Evolutionary conservation across 2,888 invertebrate species (phyloP), one percentile per base, ranked within the genome.

Genomic region (Trissoscelio sp.): DNA sequence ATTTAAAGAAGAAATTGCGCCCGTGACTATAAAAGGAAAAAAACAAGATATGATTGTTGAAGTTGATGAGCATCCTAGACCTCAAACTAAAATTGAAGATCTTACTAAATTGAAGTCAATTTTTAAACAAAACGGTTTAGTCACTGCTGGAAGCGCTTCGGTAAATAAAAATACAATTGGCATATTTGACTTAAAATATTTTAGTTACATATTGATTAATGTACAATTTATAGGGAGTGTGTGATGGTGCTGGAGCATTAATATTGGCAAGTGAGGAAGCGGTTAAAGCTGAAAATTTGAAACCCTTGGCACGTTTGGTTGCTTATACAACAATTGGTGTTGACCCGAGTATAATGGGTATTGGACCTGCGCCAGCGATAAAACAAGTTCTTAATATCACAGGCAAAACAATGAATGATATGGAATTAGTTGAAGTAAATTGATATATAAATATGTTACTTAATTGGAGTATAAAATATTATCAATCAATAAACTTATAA

Each of bases 341-440:
- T 51, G 99, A 99, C 87, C 99, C 99, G 46, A 95, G 95, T 89
- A 98, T 99, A 87, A 99, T 99, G 99, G 99, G 99, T 67, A 96
- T 98, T 86, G 99, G 99, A 0, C 99, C 99, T 2, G 98, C 97
- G 16, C 96, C 98, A 0, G 98, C 99, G 16, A 99, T 99, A 64
- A 94, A 95, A 88, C 96, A 96, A 89, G 93, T 99, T 18, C 94
- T 98, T 14, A 95, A 96, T 89, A 93, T 94, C 70, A 94, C 97
- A 51, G 96, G 96, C 58, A 93, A 97, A 89, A 94, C 94, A 14
- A 90, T 99, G 44, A 94, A 96, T 58, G 97, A 99, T 85, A 94
- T 99, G 83, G 99, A 99, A 91, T 92, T 99, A 62, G 93, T 99
- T 89, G 99, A 99, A 94, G 98, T 97, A 91, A 87, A 87, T 75